These are phyloP conservation scores for Pseudomugil gertrudae DNA, from an alignment of 2,797 vertebrate genomes.

Conservation along the genomic window DNA sequence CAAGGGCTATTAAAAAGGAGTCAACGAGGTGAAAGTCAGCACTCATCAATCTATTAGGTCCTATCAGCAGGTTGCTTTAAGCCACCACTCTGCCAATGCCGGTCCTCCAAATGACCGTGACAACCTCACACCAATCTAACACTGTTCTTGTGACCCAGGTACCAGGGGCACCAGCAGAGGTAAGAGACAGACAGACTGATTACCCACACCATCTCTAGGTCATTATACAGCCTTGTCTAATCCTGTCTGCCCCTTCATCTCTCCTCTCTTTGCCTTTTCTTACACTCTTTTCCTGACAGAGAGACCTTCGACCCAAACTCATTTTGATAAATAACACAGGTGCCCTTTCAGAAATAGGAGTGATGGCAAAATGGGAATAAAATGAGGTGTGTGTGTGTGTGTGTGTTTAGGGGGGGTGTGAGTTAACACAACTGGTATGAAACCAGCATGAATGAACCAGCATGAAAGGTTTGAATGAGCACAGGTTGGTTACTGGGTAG, in stretches of 20 bases:
- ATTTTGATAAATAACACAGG: slow-evolving; percentile 61
- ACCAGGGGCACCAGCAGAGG: slow-evolving; percentile 44
- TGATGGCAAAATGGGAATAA: slow-evolving; percentile 33
- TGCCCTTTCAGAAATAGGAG: slow-evolving; percentile 44
- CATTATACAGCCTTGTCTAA: slow-evolving; percentile 60
- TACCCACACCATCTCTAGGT: slow-evolving; percentile 57
- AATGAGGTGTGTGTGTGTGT: slow-evolving; percentile 11
- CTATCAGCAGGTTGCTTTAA: slow-evolving; percentile 56
- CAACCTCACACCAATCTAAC: slow-evolving; percentile 69
- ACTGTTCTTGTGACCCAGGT: slow-evolving; percentile 57
- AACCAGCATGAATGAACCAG: slow-evolving; percentile 35
- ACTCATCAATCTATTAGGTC: slow-evolving; percentile 60
- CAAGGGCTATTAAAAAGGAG: slow-evolving; percentile 48
- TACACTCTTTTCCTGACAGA: slow-evolving; percentile 16
- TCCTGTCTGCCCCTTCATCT: slow-evolving; percentile 43
- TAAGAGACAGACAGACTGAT: slow-evolving; percentile 61
- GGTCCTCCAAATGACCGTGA: slow-evolving; percentile 62
- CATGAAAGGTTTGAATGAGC: slow-evolving; percentile 19
- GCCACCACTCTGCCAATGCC: slow-evolving; percentile 42
- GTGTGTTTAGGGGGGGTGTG: slow-evolving; percentile 7
- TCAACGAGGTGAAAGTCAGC: slow-evolving; percentile 60
- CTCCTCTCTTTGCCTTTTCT: slow-evolving; percentile 33
- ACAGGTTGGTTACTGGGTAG: slow-evolving; percentile 7
- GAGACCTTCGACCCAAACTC: slow-evolving; percentile 38
- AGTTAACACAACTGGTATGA: slow-evolving; percentile 32